Evolutionary conservation across 2,797 vertebrate species (phyloP).

Genomic region (Pterois miles): DNA sequence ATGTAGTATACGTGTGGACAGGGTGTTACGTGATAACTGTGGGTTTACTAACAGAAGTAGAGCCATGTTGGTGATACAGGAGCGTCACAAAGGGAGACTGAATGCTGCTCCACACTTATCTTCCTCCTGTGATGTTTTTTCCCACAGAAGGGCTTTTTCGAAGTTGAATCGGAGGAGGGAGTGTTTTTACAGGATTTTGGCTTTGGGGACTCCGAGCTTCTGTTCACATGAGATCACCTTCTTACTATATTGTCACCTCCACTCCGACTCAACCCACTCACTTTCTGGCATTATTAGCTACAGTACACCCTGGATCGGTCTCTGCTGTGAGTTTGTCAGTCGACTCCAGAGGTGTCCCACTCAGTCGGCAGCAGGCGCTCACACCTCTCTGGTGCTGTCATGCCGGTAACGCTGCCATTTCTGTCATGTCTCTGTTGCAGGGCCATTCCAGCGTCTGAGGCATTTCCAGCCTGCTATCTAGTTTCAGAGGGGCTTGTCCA

Average conservation of each 20-base stretch:
- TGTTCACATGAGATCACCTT: neutral
- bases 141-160: neutral
- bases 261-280: neutral
- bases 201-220: neutral
- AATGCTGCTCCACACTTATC: slow-evolving; percentile 27
- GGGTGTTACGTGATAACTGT: neutral
- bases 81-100: neutral
- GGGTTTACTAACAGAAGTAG: neutral
- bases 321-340: neutral
- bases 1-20: too few species aligned
- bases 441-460: neutral
- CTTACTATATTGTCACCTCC: neutral
- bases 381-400: neutral
- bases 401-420: neutral
- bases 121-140: slow-evolving; percentile 28
- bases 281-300: neutral
- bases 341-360: neutral
- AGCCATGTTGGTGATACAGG: neutral
- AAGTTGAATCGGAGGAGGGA: slow-evolving; percentile 3
- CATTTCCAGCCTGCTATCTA: slow-evolving; percentile 9
- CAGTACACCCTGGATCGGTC: neutral
- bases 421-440: neutral
- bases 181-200: neutral
- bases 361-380: neutral
- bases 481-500: slow-evolving; percentile 39